Percentiles rank a stretch among this genome's conserved stretches.
Evolutionary conservation across 2,113 vertebrate genomes (phyloP).

Genomic region (Neomonachus schauinslandi): DNA sequence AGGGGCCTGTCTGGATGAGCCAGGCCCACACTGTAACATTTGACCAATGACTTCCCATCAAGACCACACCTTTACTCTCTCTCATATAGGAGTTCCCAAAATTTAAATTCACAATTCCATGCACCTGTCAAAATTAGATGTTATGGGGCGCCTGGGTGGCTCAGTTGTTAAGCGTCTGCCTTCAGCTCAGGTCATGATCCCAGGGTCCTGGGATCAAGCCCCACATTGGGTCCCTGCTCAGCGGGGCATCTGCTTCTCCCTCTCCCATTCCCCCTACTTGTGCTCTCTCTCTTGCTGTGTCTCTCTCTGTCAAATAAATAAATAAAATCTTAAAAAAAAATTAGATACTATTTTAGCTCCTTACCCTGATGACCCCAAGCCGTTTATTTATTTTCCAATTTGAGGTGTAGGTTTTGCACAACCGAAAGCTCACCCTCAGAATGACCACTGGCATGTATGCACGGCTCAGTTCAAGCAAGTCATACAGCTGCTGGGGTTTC

Average conservation of each 20-base stretch:
- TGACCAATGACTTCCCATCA: not conserved
- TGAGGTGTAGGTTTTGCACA: constrained; percentile 10
- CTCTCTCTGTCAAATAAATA: too few relatives aligned
- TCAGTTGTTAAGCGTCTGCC: too few relatives aligned
- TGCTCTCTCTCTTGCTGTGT: too few relatives aligned
- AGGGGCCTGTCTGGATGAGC: not conserved
- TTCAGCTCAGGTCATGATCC: too few relatives aligned
- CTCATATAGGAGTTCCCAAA: not conserved
- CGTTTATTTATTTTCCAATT: not conserved
- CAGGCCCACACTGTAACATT: not conserved
- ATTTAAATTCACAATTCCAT: not conserved
- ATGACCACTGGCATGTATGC: not conserved
- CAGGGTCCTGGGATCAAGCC: too few relatives aligned
- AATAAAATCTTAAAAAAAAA: not conserved
- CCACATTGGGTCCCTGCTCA: too few relatives aligned
- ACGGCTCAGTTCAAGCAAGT: not conserved
- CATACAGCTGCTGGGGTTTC: not conserved
- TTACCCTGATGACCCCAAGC: not conserved
- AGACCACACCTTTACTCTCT: not conserved
- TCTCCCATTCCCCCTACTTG: too few relatives aligned
- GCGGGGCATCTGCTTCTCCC: too few relatives aligned
- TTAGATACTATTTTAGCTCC: not conserved
- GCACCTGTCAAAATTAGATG: not conserved
- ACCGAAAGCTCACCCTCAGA: not conserved
- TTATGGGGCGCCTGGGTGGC: too few relatives aligned